Evolutionary conservation across 2,888 invertebrate species (phyloP), one percentile per base, ranked within the genome.

Genomic region (Calameuta filiformis): DNA sequence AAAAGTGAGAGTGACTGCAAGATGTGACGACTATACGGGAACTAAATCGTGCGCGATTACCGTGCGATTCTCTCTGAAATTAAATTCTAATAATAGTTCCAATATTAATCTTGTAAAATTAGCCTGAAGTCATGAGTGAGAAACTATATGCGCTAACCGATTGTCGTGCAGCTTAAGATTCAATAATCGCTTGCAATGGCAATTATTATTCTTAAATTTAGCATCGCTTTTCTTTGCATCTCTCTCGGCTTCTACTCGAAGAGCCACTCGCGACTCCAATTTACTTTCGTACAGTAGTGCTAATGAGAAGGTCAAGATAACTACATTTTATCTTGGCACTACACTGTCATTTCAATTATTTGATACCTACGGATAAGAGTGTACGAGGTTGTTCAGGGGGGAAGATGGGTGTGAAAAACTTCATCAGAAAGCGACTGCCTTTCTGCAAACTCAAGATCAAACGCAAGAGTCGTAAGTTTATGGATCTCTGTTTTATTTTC

Each of bases 371-470:
- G 56, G 56, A 77, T 35, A 33, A 80, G 82, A 71, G 76, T 79
- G 23, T 23, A 56, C 56, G 1, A 23, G 56, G 56, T 56, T 56
- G 56, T 56, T 23, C 23, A 23, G 56, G 23, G 56, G 9, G 9
- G 30, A 87, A 84, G 76, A 90, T 90, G 90, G 90, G 90, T 75
- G 87, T 90, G 77, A 90, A 89, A 82, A 90, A 87, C 80, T 90
- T 90, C 69, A 86, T 90, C 69, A 87, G 89, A 87, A 90, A 90
- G 78, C 83, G 89, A 78, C 85, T 90, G 81, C 89, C 89, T 12
- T 89, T 90, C 78, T 89, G 88, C 86, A 89, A 89, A 79, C 83
- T 88, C 79, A 90, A 90, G 79, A 79, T 85, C 30, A 88, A 87
- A 77, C 84, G 86, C 73, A 89, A 89, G 77, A 86, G 84, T 77